phyloP scores from a whole-genome alignment of 1,140 invertebrate genomes.

The Drosophila trapezifrons region DNA sequence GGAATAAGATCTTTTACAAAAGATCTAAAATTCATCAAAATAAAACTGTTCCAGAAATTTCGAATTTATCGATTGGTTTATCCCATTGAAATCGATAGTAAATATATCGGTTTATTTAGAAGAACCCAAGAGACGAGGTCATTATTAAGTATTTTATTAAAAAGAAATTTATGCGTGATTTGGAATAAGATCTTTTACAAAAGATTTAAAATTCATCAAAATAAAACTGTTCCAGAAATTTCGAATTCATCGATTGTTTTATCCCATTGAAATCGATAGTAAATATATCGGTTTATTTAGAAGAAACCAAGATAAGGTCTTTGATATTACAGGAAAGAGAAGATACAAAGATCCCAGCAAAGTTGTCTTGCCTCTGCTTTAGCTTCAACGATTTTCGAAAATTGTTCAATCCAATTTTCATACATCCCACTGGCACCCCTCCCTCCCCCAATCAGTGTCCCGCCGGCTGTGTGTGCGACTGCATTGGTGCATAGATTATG shows the following conservation, averaged over 20 bases:
- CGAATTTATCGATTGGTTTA: too few species aligned
- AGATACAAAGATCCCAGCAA: too few species aligned
- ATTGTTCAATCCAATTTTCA: slow-evolving; percentile 41
- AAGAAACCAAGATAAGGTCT: neutral
- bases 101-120: neutral
- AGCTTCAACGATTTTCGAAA: slow-evolving; percentile 11
- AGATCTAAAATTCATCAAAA: too few species aligned
- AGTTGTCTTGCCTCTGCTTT: neutral
- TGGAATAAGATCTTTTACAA: too few species aligned
- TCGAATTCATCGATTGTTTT: too few species aligned
- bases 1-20: too few species aligned
- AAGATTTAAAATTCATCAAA: too few species aligned
- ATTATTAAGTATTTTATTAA: too few species aligned
- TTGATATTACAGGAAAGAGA: neutral
- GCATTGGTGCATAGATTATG: slow-evolving; percentile 77
- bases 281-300: neutral
- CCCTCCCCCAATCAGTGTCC: neutral
- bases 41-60: too few species aligned
- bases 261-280: neutral
- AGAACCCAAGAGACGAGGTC: too few species aligned
- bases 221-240: too few species aligned
- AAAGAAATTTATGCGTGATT: too few species aligned
- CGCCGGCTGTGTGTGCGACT: slow-evolving; percentile 38
- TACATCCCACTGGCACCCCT: neutral
- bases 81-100: neutral